Base-by-base conservation (phyloP, 2,888 invertebrate species). In the Agrotis ipsilon region DNA sequence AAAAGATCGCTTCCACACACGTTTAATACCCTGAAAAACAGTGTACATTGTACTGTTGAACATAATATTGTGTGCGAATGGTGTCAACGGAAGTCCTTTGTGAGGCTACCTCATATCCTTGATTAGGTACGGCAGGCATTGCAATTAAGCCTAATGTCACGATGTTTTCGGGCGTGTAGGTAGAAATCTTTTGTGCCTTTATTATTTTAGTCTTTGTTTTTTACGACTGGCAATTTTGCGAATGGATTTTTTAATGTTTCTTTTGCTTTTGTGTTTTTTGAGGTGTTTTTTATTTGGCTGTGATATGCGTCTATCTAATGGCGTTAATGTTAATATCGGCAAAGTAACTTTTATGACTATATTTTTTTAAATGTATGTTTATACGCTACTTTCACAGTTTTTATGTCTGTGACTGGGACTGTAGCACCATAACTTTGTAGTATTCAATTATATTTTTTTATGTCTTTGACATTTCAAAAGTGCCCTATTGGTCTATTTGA, bases 91-190 rank as follows among this genome's bases (percentile, higher is more conserved):
- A 85, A 84, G 77, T 78, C 72, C 83, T 85, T 87, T 87, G 88
- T 87, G 76, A 48, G 68, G 75, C 72, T 77, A 82, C 83, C 81
- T 84, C 86, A 88, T 89, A 88, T 88, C 88, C 89, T 86, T 90
- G 88, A 90, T 90, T 88, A 86, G 85, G 76, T 82, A 76, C 82
- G 49, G 62, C 63, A 68, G 67, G 64, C 72, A 48, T 62, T 71
- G 79, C 76, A 87, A 87, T 87, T 83, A 87, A 78, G 69, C 72
- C 45, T 83, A 86, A 87, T 86, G 84, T 81, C 67, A 68, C 68
- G 60, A 39, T 55, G 71, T 81, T 68, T 75, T 63, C 45, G 70
- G 65, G 70, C 39, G n/a, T 14, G 75, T 75, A 70, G 65, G 68
- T 52, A 54, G 51, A 72, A 72, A 80, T 75, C 72, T 83, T 83